Conservation (phyloP, 2,113 vertebrate species). For the Pholis gunnellus region DNA sequence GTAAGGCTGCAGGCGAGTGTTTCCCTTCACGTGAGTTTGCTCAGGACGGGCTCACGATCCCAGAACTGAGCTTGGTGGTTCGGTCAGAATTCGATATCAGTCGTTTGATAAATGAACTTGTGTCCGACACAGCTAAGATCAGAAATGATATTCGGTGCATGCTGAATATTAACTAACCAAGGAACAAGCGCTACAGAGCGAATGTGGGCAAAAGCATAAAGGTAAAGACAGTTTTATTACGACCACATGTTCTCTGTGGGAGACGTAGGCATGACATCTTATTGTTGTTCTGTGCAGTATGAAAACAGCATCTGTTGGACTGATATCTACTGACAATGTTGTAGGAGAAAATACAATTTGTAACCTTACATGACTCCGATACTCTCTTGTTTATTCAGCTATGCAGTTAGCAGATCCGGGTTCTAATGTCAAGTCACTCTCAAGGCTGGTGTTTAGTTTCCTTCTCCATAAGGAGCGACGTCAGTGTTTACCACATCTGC, state of each 20-base stretch:
- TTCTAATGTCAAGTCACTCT: neutral
- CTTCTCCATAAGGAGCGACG: slow-evolving; percentile 9
- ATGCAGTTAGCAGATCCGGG: slow-evolving; percentile 25
- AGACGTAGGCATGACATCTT: slow-evolving; percentile 6
- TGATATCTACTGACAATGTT: slow-evolving; percentile 7
- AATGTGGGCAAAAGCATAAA: neutral
- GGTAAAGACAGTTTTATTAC: slow-evolving; percentile 9
- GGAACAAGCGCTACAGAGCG: slow-evolving; percentile 15
- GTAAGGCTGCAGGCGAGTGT: slow-evolving; percentile 17
- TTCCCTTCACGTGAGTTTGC: slow-evolving; percentile 22
- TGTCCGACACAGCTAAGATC: slow-evolving; percentile 1
- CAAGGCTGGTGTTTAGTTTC: neutral
- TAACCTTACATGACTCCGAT: neutral
- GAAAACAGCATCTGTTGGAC: neutral
- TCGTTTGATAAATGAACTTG: slow-evolving; percentile 10
- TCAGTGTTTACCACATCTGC: slow-evolving; percentile 31
- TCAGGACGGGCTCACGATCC: slow-evolving; percentile 28
- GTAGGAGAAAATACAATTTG: slow-evolving; percentile 11
- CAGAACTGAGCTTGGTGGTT: slow-evolving; percentile 4
- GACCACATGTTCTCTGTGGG: slow-evolving; percentile 12
- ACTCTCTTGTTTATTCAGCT: slow-evolving; percentile 9
- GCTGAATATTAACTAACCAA: slow-evolving; percentile 17
- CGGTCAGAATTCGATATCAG: slow-evolving; percentile 17
- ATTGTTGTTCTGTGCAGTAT: slow-evolving; percentile 11
- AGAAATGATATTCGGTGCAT: slow-evolving; percentile 23